Evolutionary conservation across 2,888 invertebrate genomes (phyloP), one percentile per base, ranked within the genome.

Genomic region (Tachina fera): DNA sequence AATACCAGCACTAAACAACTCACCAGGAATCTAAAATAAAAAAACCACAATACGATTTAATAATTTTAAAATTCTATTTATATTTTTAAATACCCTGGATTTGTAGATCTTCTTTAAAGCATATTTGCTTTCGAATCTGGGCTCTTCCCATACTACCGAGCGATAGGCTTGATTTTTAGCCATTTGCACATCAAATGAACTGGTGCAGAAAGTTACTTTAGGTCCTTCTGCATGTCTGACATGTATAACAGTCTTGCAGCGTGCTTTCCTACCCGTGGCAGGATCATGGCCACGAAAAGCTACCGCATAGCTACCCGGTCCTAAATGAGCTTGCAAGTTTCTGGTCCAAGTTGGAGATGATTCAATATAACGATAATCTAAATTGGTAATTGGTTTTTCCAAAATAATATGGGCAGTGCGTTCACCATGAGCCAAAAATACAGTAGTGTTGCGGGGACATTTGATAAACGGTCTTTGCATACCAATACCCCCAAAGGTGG

Each of bases 91-190:
- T 82, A 87, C 82, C 86, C 78, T 86, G 13, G 88, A 87, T 63
- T 87, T 88, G 31, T 83, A 88, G 16, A 88, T 53, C 61, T 87
- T 88, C 56, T 88, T 88, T 9, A 86, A 22, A 10, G 79, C 89
- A n/a, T 90, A 67, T 58, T 95, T 94, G 90, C 95, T 94, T 41
- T 92, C 92, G 88, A 96, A 96, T 58, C 93, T 91, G 1, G 96
- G 96, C 88, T 96, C 96, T 58, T 94, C 93, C 96, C 96, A 96
- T 87, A 93, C 93, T 61, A 96, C 93, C 58, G 94, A 93, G 41
- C 94, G 93, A 74, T 93, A 93, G 0, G 91, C 92, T 90, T 95
- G 95, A 60, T 94, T 94, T 14, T 93, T 92, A 63, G 92, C 91
- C 70, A 96, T 90, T 19, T 93, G 91, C 39, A 95, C 94, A 87